phyloP scores from a whole-genome alignment of 2,797 vertebrate species.

The Aratinga solstitialis region DNA sequence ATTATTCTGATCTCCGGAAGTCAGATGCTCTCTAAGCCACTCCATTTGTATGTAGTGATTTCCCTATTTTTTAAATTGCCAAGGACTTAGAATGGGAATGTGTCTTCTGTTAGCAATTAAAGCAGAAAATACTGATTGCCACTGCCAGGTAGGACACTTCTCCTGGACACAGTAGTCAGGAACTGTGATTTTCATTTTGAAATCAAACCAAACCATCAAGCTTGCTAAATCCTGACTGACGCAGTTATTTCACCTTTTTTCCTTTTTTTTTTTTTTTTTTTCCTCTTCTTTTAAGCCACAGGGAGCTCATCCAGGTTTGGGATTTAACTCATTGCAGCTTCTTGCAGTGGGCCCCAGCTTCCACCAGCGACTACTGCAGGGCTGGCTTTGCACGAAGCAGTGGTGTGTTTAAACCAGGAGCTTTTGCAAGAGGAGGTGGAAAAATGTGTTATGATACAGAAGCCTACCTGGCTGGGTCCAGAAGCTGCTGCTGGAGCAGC shows the following conservation, averaged over 20 bases:
- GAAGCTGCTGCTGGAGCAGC: not conserved
- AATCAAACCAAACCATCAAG: not conserved
- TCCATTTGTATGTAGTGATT: accelerated
- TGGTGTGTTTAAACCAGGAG: not conserved
- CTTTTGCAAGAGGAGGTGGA: not conserved
- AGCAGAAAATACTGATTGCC: not conserved
- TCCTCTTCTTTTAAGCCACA: not conserved
- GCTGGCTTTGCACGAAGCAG: not conserved
- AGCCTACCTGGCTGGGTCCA: not conserved
- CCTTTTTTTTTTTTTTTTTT: not conserved
- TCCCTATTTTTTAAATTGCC: not conserved
- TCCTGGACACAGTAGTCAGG: not conserved
- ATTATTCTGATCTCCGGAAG: not conserved
- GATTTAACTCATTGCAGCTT: not conserved
- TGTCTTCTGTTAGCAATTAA: not conserved
- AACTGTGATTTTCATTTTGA: not conserved
- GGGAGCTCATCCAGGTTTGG: not conserved
- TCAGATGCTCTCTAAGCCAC: not conserved
- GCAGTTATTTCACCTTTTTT: not conserved
- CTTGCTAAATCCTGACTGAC: not conserved
- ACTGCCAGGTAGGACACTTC: not conserved
- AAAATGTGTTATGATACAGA: accelerated
- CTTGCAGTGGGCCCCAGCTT: not conserved
- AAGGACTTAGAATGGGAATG: not conserved
- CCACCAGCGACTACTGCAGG: not conserved